Percentiles rank a stretch among this genome's conserved stretches.
Conservation (phyloP, 2,888 invertebrate species). For the Lampropteryx suffumata region DNA sequence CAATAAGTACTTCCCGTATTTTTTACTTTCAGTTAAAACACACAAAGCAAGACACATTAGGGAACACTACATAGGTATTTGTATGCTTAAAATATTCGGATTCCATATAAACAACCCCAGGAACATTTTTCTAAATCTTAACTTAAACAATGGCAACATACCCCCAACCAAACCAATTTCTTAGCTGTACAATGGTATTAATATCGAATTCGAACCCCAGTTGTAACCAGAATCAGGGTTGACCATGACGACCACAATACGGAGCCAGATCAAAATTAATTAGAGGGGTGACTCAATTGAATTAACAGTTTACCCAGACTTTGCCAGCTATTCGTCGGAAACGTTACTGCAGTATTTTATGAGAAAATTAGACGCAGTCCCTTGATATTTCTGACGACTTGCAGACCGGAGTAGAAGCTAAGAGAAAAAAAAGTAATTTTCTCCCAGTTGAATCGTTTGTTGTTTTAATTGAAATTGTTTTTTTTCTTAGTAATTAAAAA, state of each 20-base stretch:
- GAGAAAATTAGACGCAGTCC: constrained; percentile 13
- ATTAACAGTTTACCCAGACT: constrained; percentile 43
- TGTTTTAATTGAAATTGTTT: constrained; percentile 46
- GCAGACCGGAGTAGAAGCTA: neutral
- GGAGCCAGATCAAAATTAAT: constrained; percentile 58
- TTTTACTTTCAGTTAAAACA: too few relatives aligned
- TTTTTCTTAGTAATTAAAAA: constrained; percentile 44
- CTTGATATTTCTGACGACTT: constrained; percentile 13
- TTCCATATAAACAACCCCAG: neutral
- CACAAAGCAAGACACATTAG: too few relatives aligned
- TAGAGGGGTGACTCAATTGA: constrained; percentile 56
- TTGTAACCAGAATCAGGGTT: constrained; percentile 46
- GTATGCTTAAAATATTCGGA: too few relatives aligned
- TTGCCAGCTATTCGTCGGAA: constrained; percentile 7
- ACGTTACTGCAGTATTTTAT: constrained; percentile 17
- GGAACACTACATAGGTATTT: too few relatives aligned
- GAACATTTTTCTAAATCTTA: constrained; percentile 10
- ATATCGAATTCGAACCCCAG: constrained; percentile 42
- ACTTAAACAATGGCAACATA: neutral
- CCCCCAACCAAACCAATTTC: constrained; percentile 31
- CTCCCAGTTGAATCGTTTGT: constrained; percentile 38
- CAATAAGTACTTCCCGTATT: too few relatives aligned
- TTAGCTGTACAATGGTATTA: constrained; percentile 39
- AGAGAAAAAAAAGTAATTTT: constrained; percentile 15
- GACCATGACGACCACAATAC: constrained; percentile 43